Evolutionary conservation across 2,113 vertebrate species (phyloP), one percentile per base, ranked within the genome.

Genomic region (Carassius auratus): DNA sequence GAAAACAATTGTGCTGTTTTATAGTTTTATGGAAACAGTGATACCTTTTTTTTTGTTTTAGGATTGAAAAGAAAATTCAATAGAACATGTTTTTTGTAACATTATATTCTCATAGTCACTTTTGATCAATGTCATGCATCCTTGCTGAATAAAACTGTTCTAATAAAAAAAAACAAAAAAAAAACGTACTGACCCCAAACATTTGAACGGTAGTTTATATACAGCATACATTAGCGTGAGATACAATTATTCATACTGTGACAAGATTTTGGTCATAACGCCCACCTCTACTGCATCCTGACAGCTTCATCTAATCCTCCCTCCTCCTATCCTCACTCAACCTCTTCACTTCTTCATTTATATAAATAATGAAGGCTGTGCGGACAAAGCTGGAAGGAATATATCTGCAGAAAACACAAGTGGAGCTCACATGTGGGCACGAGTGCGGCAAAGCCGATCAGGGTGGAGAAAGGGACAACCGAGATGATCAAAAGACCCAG

Each of bases 311-410:
- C 85, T 90, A 89, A 76, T 78, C 83, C 84, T 86, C 69, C 42
- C 26, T 57, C 88, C 86, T 93, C 89, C 87, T 90, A 87, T 92
- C 90, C 86, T 87, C 86, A 85, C 85, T 90, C 88, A 68, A 81
- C 74, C 87, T 86, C 84, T 23, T 69, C 48, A 33, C 48, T 87
- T 87, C 90, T 90, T 89, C 86, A 75, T 88, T 89, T 83, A 36
- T 73, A 91, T 93, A 68, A 94, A 93, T 94, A 93, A 94, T 94
- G 78, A 76, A 93, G 66, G 55, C 52, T 38, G 64, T 52, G 36
- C 42, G 68, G 73, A 78, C 14, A 57, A 69, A 74, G 69, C 33
- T 50, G 71, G 77, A 52, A 71, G 81, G 84, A 92, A 91, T 88
- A 92, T 86, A 83, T 87, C 84, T 52, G 8, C 79, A 81, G 82